These are phyloP conservation scores for Aldrovandia affinis DNA, from an alignment of 2,797 vertebrate genomes.

Conservation along the genomic window DNA sequence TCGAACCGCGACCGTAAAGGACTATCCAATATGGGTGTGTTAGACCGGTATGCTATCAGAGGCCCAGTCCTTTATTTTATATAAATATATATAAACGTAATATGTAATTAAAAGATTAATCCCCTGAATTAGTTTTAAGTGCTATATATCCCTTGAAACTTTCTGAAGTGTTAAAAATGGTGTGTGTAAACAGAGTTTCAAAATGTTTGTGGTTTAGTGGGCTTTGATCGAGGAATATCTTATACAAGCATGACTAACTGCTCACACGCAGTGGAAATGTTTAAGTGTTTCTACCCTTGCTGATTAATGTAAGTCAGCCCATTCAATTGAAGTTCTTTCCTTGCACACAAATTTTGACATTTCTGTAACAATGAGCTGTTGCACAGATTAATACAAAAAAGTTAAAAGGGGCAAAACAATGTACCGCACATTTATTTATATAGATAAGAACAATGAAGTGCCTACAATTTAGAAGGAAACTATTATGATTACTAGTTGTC, in stretches of 20 bases:
- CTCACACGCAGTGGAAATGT: constrained; percentile 13
- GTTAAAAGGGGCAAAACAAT: too few species aligned
- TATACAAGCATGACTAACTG: not conserved
- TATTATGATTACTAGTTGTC: not conserved
- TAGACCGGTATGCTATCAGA: too few species aligned
- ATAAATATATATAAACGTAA: too few species aligned
- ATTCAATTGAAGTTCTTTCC: not conserved
- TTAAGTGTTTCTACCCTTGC: not conserved
- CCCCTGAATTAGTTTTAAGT: too few species aligned
- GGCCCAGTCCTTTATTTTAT: too few species aligned
- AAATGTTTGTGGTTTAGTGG: not conserved
- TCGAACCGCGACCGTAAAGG: too few species aligned
- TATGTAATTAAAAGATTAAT: not conserved
- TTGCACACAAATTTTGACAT: not conserved
- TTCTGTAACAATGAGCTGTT: not conserved
- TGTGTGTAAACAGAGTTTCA: not conserved
- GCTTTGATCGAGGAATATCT: constrained; percentile 12
- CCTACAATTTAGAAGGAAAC: not conserved
- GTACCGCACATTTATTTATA: too few species aligned
- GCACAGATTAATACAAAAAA: not conserved
- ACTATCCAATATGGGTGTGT: too few species aligned
- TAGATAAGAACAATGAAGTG: not conserved
- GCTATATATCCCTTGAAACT: not conserved
- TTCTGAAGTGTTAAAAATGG: not conserved
- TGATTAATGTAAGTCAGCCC: not conserved